Base-by-base conservation (phyloP, 2,888 invertebrate genomes). In the Anoncus sp. region DNA sequence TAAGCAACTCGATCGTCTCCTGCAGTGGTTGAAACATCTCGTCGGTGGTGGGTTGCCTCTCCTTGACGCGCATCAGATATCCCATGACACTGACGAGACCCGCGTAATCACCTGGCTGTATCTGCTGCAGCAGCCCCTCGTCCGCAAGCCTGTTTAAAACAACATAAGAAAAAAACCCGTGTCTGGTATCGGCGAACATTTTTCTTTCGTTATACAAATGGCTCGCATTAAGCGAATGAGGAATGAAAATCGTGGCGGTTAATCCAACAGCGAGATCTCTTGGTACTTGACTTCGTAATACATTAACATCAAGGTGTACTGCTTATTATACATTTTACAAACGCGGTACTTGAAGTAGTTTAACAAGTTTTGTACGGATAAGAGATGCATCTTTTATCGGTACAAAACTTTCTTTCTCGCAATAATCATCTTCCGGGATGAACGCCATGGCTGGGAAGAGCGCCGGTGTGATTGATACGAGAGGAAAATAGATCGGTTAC, bases 21-120 rank as follows among this genome's bases (percentile, higher is more conserved):
- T 97, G 96, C 69, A 99, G 93, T 0, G 99, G 98, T 77, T 96
- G 97, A 90, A 99, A 99, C 98, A 99, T 98, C 84, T 97, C 97
- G 89, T 99, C 98, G 0, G 98, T 98, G 12, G 94, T 94, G 3
- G 94, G 92, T 82, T 97, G 96, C 45, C 98, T 93, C 87, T 99
- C 98, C 92, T 98, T 98, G 0, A 99, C 98, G 85, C 98, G 94
- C 93, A 98, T 95, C 31, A 99, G 92, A 89, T 95, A 97, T 6
- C 97, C 98, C 98, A 99, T 99, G n/a, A 98, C 96, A 83, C 94
- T 96, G 2, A 99, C 97, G 65, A 99, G 92, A 2, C 96, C 96
- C 74, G 95, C 94, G 85, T 98, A 98, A 90, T 98, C 97, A 7
- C 98, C 98, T 0, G 96, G 95, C 90, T 96, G 96, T 20, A 91